Evolutionary conservation across 1,140 invertebrate species (phyloP), one percentile per base, ranked within the genome.

Genomic region (Hylaeus anthracinus): DNA sequence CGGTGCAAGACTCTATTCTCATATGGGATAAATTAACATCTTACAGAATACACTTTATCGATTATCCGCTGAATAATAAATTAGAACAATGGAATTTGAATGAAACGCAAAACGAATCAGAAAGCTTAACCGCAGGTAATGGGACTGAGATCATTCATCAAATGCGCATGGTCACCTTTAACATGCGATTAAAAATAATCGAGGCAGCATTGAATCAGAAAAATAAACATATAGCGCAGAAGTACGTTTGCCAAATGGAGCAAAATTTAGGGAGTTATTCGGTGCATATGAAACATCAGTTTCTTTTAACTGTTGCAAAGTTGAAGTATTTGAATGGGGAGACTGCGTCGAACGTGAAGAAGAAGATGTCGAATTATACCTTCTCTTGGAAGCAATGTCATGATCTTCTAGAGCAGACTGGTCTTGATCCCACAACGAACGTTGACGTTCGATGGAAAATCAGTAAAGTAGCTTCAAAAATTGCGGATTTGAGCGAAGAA

Each of bases 211-310:
- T 94, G 4, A 67, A 85, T 15, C 89, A 92, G 8, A 89, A 90
- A 60, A 94, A 95, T 78, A 92, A 86, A 79, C 82, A 85, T 43
- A 83, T 94, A 15, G 91, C 93, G 0, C 91, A 90, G 43, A 91
- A 90, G 60, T 92, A 94, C 83, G 75, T 91, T 1, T 12, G 2
- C 37, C 66, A 77, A 3, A 0, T 75, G 12, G 61, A 83, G 6
- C 55, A 45, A 10, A 51, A 60, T 14, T 6, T 64, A 1, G 5
- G 26, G 5, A 48, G 81, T n/a, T 37, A 58, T 56, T 72, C 53
- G 5, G 1, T 8, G 1, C 51, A 65, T 6, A 37, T 83, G 14
- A 8, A 83, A 8, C 39, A 84, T 48, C 58, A 88, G 5, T 88
- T 87, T 12, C 6, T 45, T 0, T 79, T 89, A 60, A 67, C 55